phyloP scores from a whole-genome alignment of 2,888 invertebrate species.

The Caenorhabditis sulstoni region DNA sequence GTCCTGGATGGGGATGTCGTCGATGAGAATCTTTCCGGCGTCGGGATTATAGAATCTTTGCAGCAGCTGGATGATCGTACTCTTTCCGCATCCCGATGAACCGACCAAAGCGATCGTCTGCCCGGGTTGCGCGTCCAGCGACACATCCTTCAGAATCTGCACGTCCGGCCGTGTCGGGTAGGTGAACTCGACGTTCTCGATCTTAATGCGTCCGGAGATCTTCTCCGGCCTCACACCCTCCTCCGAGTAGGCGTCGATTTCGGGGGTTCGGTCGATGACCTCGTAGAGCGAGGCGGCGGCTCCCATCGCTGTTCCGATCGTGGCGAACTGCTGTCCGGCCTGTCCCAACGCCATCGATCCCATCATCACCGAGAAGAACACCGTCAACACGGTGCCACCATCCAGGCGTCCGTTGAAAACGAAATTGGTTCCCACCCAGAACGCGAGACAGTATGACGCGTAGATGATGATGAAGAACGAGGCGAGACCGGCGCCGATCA shows the following conservation, averaged over 20 bases:
- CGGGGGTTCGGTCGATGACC: constrained; percentile 82
- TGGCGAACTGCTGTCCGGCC: constrained; percentile 89
- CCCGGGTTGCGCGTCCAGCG: constrained; percentile 71
- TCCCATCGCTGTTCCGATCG: constrained; percentile 88
- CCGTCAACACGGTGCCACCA: constrained; percentile 66
- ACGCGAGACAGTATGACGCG: constrained; percentile 78
- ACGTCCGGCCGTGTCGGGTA: constrained; percentile 82
- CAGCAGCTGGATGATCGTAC: constrained; percentile 71
- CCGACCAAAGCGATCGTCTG: constrained; percentile 77
- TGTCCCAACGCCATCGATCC: constrained; percentile 85
- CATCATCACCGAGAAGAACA: constrained; percentile 82
- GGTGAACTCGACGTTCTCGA: constrained; percentile 81
- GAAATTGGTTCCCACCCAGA: constrained; percentile 76
- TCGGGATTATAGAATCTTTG: constrained; percentile 75
- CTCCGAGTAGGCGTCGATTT: constrained; percentile 73
- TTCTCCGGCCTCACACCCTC: constrained; percentile 81
- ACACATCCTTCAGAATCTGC: constrained; percentile 72
- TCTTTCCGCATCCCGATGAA: constrained; percentile 75
- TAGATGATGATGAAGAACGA: constrained; percentile 81
- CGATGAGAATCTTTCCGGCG: constrained; percentile 80
- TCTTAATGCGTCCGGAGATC: constrained; percentile 81
- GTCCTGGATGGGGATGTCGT: constrained; percentile 81
- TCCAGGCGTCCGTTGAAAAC: constrained; percentile 62
- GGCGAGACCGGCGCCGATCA: constrained; percentile 80
- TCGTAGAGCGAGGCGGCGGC: constrained; percentile 85